phyloP scores from a whole-genome alignment of 2,888 invertebrate genomes.

The Xylota segnis region DNA sequence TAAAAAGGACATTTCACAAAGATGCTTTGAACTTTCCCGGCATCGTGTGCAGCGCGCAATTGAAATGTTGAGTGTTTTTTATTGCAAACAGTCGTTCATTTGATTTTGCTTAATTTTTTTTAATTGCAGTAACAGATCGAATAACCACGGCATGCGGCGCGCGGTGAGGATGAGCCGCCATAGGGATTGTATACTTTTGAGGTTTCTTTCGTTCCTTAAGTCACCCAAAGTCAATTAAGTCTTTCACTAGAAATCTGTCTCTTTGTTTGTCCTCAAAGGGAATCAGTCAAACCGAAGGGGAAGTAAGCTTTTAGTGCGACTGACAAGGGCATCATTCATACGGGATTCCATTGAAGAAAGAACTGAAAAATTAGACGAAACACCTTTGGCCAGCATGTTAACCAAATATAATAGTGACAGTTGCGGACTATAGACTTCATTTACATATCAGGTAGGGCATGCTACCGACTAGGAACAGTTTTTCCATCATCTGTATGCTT shows the following conservation, averaged over 20 bases:
- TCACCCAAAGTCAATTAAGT: not conserved
- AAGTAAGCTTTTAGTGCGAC: too few species aligned
- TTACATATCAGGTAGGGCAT: too few species aligned
- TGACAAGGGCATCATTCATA: too few species aligned
- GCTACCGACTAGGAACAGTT: too few species aligned
- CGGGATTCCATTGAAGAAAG: too few species aligned
- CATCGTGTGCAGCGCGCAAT: conserved; percentile 58
- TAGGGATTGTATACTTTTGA: not conserved
- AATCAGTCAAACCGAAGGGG: too few species aligned
- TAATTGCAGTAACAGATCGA: conserved; percentile 65
- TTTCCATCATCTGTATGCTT: too few species aligned
- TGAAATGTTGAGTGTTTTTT: conserved; percentile 72
- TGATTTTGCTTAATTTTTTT: conserved; percentile 64
- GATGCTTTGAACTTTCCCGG: conserved; percentile 68
- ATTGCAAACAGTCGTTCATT: conserved; percentile 73
- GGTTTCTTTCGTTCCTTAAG: not conserved
- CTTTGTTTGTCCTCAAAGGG: not conserved
- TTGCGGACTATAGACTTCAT: too few species aligned
- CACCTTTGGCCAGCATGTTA: too few species aligned
- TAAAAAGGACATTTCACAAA: conserved; percentile 68
- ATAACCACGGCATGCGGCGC: not conserved
- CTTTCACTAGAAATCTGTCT: not conserved
- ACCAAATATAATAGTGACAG: too few species aligned
- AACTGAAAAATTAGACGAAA: too few species aligned
- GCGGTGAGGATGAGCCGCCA: not conserved